These are phyloP conservation scores for Emydura subglobosa DNA, from an alignment of 2,113 vertebrate species.

Conservation along the genomic window DNA sequence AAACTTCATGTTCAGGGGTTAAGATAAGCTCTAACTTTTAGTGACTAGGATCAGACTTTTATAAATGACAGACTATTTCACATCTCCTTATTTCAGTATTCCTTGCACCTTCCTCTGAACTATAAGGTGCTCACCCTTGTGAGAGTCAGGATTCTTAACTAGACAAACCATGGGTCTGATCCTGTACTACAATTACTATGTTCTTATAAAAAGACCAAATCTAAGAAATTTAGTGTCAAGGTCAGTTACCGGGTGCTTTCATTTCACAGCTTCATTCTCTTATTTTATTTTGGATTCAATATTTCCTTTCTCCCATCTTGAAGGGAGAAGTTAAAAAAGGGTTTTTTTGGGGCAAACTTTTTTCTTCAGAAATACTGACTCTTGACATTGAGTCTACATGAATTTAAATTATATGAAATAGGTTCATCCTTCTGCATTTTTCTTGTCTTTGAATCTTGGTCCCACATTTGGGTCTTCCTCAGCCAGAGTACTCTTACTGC, in stretches of 20 bases:
- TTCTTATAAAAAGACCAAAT: neutral
- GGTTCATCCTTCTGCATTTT: neutral
- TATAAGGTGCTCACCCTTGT: neutral
- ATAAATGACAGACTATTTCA: neutral
- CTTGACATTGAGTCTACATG: neutral
- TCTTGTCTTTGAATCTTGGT: neutral
- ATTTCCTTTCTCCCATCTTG: neutral
- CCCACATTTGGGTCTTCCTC: conserved; percentile 3
- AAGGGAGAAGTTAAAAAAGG: neutral
- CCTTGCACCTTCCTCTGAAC: neutral
- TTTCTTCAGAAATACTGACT: neutral
- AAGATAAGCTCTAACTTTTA: neutral
- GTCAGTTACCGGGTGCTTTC: neutral
- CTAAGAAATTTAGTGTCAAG: neutral
- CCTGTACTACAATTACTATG: neutral
- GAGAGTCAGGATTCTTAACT: neutral
- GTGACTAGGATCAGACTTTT: neutral
- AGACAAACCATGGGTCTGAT: neutral
- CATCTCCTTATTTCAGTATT: neutral
- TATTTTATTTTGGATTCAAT: neutral
- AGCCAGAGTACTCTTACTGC: neutral
- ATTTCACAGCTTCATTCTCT: neutral
- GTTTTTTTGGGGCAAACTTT: neutral
- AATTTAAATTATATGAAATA: neutral
- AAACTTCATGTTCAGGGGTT: neutral